Percentiles rank a stretch among this genome's conserved stretches.
phyloP scores from a whole-genome alignment of 1,140 invertebrate species.

The Ctenoplectra terminalis region DNA sequence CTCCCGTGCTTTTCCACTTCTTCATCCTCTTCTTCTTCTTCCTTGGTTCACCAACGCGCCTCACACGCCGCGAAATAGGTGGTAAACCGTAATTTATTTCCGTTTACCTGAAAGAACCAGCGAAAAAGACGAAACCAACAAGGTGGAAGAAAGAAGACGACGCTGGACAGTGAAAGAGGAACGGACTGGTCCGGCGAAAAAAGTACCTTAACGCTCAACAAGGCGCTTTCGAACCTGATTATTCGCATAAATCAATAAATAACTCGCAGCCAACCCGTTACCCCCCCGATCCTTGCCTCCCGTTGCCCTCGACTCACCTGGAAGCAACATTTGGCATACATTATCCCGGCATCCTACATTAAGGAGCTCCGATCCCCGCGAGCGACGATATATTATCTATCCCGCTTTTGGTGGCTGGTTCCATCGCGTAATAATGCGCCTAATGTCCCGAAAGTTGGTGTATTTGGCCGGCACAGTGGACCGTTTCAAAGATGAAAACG shows the following conservation, averaged over 20 bases:
- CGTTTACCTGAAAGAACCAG: constrained; percentile 17
- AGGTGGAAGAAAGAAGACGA: not conserved
- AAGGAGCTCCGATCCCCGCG: constrained; percentile 58
- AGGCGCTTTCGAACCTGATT: constrained; percentile 73
- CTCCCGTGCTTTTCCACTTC: not conserved
- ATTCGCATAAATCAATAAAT: constrained; percentile 75
- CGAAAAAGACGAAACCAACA: constrained; percentile 3
- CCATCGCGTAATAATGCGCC: constrained; percentile 65
- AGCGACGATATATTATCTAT: constrained; percentile 72
- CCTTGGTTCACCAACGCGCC: constrained; percentile 2
- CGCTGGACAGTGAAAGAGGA: constrained; percentile 22
- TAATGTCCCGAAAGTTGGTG: constrained; percentile 64
- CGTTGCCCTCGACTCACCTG: constrained; percentile 40
- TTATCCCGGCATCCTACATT: constrained; percentile 62
- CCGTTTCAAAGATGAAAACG: constrained; percentile 61
- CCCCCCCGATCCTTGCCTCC: not conserved
- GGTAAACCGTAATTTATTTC: constrained; percentile 65
- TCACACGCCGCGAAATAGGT: constrained; percentile 54
- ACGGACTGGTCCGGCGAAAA: constrained; percentile 47
- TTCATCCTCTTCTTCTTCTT: not conserved
- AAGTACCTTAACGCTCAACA: constrained; percentile 65
- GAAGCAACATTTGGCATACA: constrained; percentile 64
- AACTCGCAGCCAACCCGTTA: constrained; percentile 49
- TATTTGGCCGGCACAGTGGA: constrained; percentile 45
- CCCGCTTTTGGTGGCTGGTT: constrained; percentile 64